phyloP scores from a whole-genome alignment of 2,113 vertebrate genomes.

The Urocynchramus pylzowi region DNA sequence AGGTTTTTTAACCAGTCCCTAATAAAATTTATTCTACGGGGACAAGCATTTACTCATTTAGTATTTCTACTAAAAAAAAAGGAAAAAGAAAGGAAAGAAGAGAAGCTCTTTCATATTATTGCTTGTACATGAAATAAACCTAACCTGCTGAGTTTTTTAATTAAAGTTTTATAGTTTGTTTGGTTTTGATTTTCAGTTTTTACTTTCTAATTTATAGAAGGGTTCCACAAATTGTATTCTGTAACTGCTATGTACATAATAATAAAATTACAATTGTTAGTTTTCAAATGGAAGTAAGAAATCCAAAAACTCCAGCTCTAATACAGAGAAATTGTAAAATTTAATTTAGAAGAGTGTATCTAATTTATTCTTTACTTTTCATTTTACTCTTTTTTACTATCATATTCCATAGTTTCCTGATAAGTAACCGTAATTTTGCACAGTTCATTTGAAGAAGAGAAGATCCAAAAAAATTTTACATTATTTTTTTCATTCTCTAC shows the following conservation, averaged over 20 bases:
- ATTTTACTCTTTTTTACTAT: background rate
- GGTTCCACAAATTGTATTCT: background rate
- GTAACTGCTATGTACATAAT: background rate
- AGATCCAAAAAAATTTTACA: background rate
- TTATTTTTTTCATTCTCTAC: background rate
- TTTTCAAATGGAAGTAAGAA: background rate
- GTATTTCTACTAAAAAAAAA: background rate
- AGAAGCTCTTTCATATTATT: background rate
- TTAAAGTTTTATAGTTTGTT: background rate
- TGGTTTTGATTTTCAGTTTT: background rate
- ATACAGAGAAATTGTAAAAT: background rate
- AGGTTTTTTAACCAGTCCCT: background rate
- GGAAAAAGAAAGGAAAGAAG: fast-evolving
- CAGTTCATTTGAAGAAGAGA: background rate
- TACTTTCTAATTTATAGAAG: background rate
- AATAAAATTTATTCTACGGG: background rate
- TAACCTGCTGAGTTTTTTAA: background rate
- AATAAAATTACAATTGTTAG: background rate
- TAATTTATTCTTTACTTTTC: background rate
- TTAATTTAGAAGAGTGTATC: background rate
- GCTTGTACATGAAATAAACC: background rate
- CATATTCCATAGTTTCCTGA: background rate
- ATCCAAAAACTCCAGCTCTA: background rate
- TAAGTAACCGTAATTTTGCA: background rate
- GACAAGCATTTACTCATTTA: background rate